Base-by-base conservation (phyloP, 2,888 invertebrate species). In the Alitta virens region DNA sequence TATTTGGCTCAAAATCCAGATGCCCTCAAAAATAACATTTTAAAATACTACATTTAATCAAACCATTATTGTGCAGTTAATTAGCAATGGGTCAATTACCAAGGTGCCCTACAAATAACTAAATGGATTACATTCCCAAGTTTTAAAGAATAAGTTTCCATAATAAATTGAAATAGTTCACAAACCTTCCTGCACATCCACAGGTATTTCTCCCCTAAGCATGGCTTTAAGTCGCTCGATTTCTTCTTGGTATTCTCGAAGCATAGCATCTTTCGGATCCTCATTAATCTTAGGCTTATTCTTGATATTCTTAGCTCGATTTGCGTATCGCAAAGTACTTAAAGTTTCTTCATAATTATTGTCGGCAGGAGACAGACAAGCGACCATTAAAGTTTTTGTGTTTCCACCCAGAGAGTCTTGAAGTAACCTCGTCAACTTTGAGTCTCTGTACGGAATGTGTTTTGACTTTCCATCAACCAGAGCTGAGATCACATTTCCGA, bases 401-500 rank as follows among this genome's bases (percentile, higher is more conserved):
- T 94, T 94, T 9, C 60, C 56, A 23, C 93, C 81, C 0, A 80
- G 71, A 1, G 78, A 79, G 60, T 80, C 78, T 68, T 80, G 78
- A 16, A 81, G 70, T 2, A 92, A 82, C 67, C 92, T 82, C 0
- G 92, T 92, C 1, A 94, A 83, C 79, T 93, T 94, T 21, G 92
- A 92, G 79, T 94, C 93, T 70, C 93, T 85, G 81, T 90, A 91
- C 0, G 91, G 91, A 87, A 82, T 81, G 77, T 91, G 90, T 75
- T 88, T 91, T 43, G 90, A 88, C 67, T 88, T 92, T 64, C 88
- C 91, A 83, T 89, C 92, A 52, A 89, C 92, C 58, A 93, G 81
- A 0, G 92, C 92, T 1, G 92, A 92, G 68, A 94, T 94, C 0
- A 94, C 93, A 79, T 94, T 94, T 1, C 91, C 93, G 54, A 94